phyloP scores from a whole-genome alignment of 2,888 invertebrate genomes.

The Troides helena region DNA sequence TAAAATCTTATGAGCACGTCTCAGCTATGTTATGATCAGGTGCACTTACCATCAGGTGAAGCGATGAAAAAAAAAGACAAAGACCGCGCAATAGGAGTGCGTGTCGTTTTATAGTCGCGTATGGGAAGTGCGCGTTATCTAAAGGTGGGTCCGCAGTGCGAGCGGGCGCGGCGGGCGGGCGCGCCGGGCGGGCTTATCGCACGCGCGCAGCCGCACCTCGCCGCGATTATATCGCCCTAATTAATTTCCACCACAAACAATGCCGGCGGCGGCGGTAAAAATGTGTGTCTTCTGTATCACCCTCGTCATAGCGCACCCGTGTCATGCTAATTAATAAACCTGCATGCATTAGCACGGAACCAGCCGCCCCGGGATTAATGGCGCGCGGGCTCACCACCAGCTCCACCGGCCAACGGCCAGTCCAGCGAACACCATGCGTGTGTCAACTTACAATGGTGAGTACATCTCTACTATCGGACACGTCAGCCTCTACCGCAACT shows the following conservation, averaged over 20 bases:
- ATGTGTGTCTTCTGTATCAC: slow-evolving; percentile 41
- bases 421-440: no score
- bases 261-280: slow-evolving; percentile 46
- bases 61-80: no score
- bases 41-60: no score
- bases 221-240: slow-evolving; percentile 58
- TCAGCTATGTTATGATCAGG: no score
- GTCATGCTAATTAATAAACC: slow-evolving; percentile 41
- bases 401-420: no score
- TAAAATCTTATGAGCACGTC: no score
- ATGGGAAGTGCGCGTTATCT: slow-evolving; percentile 25
- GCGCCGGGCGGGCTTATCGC: slow-evolving; percentile 33
- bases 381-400: no score
- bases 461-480: no score
- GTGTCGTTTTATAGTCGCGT: slow-evolving; percentile 22
- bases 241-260: slow-evolving; percentile 58
- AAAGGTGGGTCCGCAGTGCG: slow-evolving; percentile 1
- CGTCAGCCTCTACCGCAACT: no score
- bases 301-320: slow-evolving; percentile 40
- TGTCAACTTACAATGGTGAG: no score
- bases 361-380: neutral
- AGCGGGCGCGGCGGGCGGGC: no score
- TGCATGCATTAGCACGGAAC: slow-evolving; percentile 32
- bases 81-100: no score
- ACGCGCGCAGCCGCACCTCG: slow-evolving; percentile 53